Conservation (phyloP, 1,140 invertebrate genomes). For the Planococcus citri region DNA sequence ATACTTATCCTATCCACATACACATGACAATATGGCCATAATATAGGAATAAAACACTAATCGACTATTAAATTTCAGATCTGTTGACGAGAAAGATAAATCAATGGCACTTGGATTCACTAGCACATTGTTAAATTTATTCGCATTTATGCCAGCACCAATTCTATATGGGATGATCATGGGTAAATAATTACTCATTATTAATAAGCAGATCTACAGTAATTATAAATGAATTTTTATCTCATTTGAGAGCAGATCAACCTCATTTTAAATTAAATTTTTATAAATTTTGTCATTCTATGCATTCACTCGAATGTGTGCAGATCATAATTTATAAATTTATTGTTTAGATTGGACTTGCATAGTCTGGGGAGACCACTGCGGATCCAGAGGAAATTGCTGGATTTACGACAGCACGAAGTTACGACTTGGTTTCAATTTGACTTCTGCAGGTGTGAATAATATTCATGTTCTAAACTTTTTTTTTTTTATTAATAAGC, state of each 20-base stretch:
- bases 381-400: conserved; percentile 39
- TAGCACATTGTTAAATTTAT: conserved; percentile 29
- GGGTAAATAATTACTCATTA: conserved; percentile 29
- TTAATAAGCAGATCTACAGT: too few relatives aligned
- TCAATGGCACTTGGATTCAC: conserved; percentile 33
- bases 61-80: conserved; percentile 28
- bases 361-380: conserved; percentile 21
- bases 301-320: too few relatives aligned
- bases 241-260: too few relatives aligned
- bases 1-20: too few relatives aligned
- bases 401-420: conserved; percentile 55
- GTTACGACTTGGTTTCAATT: conserved; percentile 50
- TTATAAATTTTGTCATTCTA: too few relatives aligned
- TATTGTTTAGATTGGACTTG: conserved; percentile 21
- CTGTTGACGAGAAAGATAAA: conserved; percentile 33
- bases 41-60: too few relatives aligned
- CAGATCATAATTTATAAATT: too few relatives aligned
- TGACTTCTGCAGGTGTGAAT: conserved; percentile 46
- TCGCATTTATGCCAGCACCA: conserved; percentile 33
- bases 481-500: too few relatives aligned
- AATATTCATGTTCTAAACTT: too few relatives aligned
- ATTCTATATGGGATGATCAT: conserved; percentile 33
- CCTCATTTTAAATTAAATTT: not conserved
- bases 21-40: too few relatives aligned
- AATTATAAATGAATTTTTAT: too few relatives aligned